These are phyloP conservation scores for Lasioglossum malachurum DNA, from an alignment of 2,888 invertebrate species.

Conservation along the genomic window DNA sequence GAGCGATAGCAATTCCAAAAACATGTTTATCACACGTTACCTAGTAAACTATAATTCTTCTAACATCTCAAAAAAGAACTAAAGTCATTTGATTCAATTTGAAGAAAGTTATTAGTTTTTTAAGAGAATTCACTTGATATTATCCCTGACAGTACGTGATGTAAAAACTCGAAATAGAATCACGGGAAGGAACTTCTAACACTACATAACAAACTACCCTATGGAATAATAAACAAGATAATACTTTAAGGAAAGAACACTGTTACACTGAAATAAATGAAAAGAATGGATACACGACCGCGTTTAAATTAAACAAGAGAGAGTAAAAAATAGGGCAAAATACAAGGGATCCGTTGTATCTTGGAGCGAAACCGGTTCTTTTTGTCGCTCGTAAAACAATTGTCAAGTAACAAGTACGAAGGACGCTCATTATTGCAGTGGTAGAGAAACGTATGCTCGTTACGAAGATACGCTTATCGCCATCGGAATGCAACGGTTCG, in stretches of 20 bases:
- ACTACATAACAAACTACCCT: background rate
- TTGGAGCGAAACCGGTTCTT: slow-evolving; percentile 20
- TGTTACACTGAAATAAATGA: background rate
- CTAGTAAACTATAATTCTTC: too few species aligned
- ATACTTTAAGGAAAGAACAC: background rate
- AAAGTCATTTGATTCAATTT: too few species aligned
- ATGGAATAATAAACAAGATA: slow-evolving; percentile 14
- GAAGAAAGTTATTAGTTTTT: background rate
- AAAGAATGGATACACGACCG: background rate
- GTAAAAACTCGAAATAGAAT: background rate
- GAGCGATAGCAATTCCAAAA: too few species aligned
- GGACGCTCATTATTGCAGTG: slow-evolving; percentile 53
- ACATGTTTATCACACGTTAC: too few species aligned
- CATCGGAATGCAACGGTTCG: slow-evolving; percentile 67
- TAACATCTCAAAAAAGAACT: too few species aligned
- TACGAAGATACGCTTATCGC: slow-evolving; percentile 75
- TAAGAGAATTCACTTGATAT: background rate
- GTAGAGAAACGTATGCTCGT: slow-evolving; percentile 57
- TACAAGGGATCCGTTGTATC: slow-evolving; percentile 47
- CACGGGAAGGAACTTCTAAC: background rate
- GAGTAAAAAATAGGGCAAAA: slow-evolving; percentile 35
- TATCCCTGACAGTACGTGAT: background rate
- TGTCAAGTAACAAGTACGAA: slow-evolving; percentile 39
- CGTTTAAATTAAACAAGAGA: slow-evolving; percentile 20
- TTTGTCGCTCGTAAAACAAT: slow-evolving; percentile 50